These are phyloP conservation scores for Parotocinclus haroldoi DNA, from an alignment of 2,797 vertebrate genomes.

Conservation along the genomic window DNA sequence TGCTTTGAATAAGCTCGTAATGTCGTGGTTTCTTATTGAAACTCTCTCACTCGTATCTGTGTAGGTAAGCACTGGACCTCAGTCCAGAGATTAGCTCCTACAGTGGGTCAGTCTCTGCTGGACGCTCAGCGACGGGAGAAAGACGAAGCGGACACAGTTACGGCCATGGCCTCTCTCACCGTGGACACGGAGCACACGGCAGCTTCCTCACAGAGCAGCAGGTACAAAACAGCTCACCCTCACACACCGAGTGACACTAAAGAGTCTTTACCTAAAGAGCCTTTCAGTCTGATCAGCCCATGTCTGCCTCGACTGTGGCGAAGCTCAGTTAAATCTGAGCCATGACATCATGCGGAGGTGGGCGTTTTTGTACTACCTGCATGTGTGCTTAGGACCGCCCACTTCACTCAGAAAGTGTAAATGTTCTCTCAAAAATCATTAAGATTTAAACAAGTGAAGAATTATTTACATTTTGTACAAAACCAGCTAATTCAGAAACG, in stretches of 20 bases:
- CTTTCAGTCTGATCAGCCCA: no score
- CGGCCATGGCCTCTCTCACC: constrained; percentile 89
- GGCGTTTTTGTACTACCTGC: no score
- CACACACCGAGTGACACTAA: background rate
- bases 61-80: constrained; percentile 89
- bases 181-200: constrained; percentile 79
- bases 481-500: no score
- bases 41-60: background rate
- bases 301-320: no score
- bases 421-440: no score
- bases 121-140: constrained; percentile 79
- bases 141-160: constrained; percentile 89
- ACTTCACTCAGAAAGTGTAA: background rate
- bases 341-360: no score
- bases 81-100: constrained; percentile 73
- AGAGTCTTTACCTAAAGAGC: no score
- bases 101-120: constrained; percentile 73
- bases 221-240: constrained; percentile 56
- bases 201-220: constrained; percentile 60
- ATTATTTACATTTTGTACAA: no score
- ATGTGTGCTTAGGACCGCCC: background rate
- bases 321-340: no score
- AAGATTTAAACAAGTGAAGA: no score
- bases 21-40: background rate
- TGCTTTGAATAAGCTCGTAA: no score